Conservation (phyloP, 2,113 vertebrate genomes). For the Abramis brama region DNA sequence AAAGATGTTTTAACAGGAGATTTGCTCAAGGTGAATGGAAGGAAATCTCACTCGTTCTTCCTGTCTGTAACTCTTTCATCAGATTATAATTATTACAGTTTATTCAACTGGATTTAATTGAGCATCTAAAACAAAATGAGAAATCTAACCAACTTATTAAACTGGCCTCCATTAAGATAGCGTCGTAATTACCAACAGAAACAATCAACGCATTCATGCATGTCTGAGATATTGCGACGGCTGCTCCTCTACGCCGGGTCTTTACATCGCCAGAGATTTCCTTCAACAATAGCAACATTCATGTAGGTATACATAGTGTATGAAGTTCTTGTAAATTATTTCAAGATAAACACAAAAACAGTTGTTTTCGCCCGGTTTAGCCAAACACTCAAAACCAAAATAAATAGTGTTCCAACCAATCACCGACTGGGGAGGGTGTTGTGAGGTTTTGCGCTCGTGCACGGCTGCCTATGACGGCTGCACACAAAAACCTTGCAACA, state of each 20-base stretch:
- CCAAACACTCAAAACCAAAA: too few relatives aligned
- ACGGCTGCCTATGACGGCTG: too few relatives aligned
- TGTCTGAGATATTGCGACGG: background rate
- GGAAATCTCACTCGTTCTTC: background rate
- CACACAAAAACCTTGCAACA: too few relatives aligned
- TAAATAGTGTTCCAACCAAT: too few relatives aligned
- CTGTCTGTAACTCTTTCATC: slow-evolving; percentile 32
- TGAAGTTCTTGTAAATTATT: too few relatives aligned
- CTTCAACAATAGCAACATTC: background rate
- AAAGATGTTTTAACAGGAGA: slow-evolving; percentile 68
- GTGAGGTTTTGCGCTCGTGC: too few relatives aligned
- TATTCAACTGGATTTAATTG: slow-evolving; percentile 41
- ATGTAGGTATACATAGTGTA: too few relatives aligned
- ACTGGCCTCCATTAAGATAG: slow-evolving; percentile 10
- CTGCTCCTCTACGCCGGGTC: background rate
- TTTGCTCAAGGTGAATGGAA: slow-evolving; percentile 71
- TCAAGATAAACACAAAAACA: too few relatives aligned
- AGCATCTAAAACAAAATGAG: slow-evolving; percentile 43
- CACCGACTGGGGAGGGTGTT: too few relatives aligned
- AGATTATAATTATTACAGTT: slow-evolving; percentile 47
- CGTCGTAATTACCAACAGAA: slow-evolving; percentile 19
- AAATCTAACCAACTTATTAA: slow-evolving; percentile 41
- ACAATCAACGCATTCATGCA: slow-evolving; percentile 29
- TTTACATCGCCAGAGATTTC: background rate
- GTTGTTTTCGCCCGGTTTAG: too few relatives aligned